A percentile compares a stretch with the other conserved stretches of the same genome.
Conservation (phyloP, 2,797 vertebrate species). For the Coreius guichenoti region DNA sequence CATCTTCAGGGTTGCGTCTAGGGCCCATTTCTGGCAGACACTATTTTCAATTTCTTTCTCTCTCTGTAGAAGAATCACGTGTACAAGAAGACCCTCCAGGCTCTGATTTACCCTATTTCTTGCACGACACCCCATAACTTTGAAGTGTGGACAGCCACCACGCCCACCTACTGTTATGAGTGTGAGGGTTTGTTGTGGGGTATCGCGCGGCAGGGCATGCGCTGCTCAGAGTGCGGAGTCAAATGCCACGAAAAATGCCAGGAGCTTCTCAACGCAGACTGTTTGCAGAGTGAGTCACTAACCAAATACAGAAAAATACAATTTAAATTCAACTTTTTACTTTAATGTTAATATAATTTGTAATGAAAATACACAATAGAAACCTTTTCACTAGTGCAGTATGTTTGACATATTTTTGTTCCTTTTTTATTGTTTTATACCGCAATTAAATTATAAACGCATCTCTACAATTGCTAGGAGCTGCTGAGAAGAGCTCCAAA, state of each 20-base stretch:
- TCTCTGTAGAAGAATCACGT: conserved; percentile 88
- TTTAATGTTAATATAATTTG: neutral
- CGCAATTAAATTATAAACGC: neutral
- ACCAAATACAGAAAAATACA: neutral
- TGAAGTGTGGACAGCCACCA: conserved; percentile 95
- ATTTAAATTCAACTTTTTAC: neutral
- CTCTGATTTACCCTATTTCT: conserved; percentile 98
- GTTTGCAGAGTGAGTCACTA: conserved; percentile 85
- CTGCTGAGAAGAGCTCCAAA: conserved; percentile 95
- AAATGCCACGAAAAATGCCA: conserved; percentile 99
- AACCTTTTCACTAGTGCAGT: neutral
- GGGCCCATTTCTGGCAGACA: neutral
- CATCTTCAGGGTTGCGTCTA: neutral
- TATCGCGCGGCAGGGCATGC: conserved; percentile 95
- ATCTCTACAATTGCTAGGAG: conserved; percentile 76
- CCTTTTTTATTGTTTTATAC: neutral
- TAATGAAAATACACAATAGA: neutral
- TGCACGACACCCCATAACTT: conserved; percentile 97
- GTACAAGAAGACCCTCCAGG: conserved; percentile 95
- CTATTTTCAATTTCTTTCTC: neutral
- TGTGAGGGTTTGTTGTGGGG: conserved; percentile 97
- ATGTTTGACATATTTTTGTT: neutral
- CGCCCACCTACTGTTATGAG: conserved; percentile 97
- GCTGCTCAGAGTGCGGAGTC: conserved; percentile 95
- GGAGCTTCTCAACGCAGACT: conserved; percentile 96